A percentile compares a stretch with the other conserved stretches of the same genome.
These are phyloP conservation scores for Boloria selene DNA, from an alignment of 2,888 invertebrate species.

Conservation along the genomic window DNA sequence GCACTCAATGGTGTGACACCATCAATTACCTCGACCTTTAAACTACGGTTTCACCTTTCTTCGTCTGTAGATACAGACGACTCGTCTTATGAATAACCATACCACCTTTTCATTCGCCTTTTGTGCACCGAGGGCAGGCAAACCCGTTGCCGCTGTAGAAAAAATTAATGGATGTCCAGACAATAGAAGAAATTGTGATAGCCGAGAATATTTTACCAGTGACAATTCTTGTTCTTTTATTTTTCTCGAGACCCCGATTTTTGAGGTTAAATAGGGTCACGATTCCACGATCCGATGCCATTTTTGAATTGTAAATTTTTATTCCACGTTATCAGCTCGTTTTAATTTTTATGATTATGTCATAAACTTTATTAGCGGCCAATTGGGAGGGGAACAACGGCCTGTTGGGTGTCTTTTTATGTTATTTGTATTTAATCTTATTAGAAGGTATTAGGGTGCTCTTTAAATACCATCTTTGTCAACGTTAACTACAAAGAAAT, in stretches of 20 bases:
- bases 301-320: conserved; percentile 67
- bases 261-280: conserved; percentile 71
- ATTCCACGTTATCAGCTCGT: conserved; percentile 39
- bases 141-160: conserved; percentile 70
- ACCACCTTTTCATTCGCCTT: conserved; percentile 70
- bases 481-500: not conserved
- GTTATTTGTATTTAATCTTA: conserved; percentile 24
- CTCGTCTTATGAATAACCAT: conserved; percentile 65
- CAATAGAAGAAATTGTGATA: conserved; percentile 80
- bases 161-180: conserved; percentile 75
- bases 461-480: not conserved
- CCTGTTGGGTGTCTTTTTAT: conserved; percentile 14
- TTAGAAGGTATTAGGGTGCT: conserved; percentile 15
- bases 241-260: conserved; percentile 62
- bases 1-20: conserved; percentile 46
- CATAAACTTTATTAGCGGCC: conserved; percentile 30
- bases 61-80: conserved; percentile 57
- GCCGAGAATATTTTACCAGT: conserved; percentile 76
- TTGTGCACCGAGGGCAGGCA: conserved; percentile 68
- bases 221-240: conserved; percentile 67
- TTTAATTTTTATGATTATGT: conserved; percentile 34
- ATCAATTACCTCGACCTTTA: conserved; percentile 54
- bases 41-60: conserved; percentile 53
- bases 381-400: conserved; percentile 20
- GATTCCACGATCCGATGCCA: conserved; percentile 53